Conservation (phyloP, 2,888 invertebrate species). For the Nomada flava region DNA sequence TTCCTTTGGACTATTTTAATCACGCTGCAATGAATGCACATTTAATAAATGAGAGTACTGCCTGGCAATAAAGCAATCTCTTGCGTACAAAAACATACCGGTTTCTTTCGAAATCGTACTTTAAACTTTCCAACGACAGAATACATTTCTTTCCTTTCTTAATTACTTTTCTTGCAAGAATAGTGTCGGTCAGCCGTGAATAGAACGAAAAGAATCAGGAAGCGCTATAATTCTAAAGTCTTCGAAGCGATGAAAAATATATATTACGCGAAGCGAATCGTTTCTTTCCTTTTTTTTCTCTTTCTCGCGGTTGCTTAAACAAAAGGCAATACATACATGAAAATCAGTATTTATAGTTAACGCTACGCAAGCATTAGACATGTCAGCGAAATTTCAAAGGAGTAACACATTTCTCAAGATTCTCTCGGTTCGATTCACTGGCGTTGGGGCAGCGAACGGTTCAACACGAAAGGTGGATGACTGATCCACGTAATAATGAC, state of each 20-base stretch:
- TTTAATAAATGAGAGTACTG: too few species aligned
- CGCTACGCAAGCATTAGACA: slow-evolving; percentile 15
- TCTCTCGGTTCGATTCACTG: slow-evolving; percentile 48
- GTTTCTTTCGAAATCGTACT: too few species aligned
- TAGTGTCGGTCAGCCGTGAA: not conserved
- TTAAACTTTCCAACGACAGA: too few species aligned
- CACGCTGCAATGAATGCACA: too few species aligned
- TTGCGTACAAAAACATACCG: not conserved
- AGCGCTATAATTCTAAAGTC: not conserved
- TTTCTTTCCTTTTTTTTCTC: not conserved
- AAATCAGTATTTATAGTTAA: slow-evolving; percentile 18
- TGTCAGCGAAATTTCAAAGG: slow-evolving; percentile 48
- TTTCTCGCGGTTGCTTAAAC: not conserved
- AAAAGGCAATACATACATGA: not conserved
- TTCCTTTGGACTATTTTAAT: too few species aligned
- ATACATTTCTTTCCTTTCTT: too few species aligned
- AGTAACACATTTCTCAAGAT: slow-evolving; percentile 46
- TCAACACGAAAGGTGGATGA: slow-evolving; percentile 12
- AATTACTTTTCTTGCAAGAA: too few species aligned
- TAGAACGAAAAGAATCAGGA: not conserved
- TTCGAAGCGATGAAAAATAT: not conserved
- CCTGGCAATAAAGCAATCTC: not conserved
- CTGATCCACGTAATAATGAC: slow-evolving; percentile 29
- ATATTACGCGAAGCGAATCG: not conserved
- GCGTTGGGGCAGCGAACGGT: slow-evolving; percentile 3